Base-by-base conservation (phyloP, 2,113 vertebrate genomes). In the Thalassoma bifasciatum region DNA sequence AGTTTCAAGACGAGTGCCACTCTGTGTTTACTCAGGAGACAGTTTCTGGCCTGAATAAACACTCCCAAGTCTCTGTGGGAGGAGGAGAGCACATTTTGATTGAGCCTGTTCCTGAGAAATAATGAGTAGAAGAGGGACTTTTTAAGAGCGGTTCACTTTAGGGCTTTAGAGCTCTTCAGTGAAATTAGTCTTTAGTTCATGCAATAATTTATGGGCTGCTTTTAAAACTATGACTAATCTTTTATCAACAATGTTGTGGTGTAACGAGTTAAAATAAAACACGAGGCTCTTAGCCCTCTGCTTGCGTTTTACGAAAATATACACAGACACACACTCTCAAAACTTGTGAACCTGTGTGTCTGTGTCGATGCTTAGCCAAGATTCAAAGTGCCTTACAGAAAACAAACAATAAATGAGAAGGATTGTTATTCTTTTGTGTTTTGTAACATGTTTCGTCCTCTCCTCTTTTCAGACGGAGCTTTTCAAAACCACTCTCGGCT, bases 401-500 rank as follows among this genome's bases (percentile, higher is more conserved):
- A 68, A 58, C 24, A 40, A 57, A 34, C 34, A 49, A 7, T 51
- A 37, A 64, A 54, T 56, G 34, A 53, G 17, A 50, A 4, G n/a
- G 47, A 63, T 34, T 37, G 19, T 66, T 46, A 0, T 68, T 72
- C 8, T 56, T 69, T 46, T 49, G 12, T 49, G 36, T 17, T 21
- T 11, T 72, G 4, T 44, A 62, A 77, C 12, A 0, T 13, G n/a
- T 72, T 66, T 60, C n/a, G 65, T 56, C 46, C 26, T 60, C 54
- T 36, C 26, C 10, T 52, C 2, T 19, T 63, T n/a, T 90, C 94
- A 97, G 93, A 96, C 94, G 34, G 75, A 68, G 94, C 90, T 72
- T 96, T 96, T 91, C 96, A 97, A 84, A 98, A 96, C 88, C 97
- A 96, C 85, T 92, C 97, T 9, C 94, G 97, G 67, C 95, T 98